phyloP scores from a whole-genome alignment of 2,888 invertebrate species.

The Chrysina gloriosa region DNA sequence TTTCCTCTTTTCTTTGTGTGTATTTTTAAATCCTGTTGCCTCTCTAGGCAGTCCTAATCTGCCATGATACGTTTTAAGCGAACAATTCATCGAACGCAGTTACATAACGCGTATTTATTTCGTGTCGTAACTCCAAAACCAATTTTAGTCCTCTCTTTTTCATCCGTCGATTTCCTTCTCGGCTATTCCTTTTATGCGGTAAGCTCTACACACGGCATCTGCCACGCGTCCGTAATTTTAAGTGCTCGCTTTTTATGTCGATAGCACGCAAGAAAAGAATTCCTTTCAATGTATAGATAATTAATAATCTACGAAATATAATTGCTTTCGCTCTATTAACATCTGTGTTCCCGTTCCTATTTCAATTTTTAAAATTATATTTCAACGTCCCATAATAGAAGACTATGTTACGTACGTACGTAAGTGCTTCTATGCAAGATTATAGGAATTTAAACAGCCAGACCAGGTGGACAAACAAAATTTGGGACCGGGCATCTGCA shows the following conservation, averaged over 20 bases:
- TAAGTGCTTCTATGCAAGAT: constrained; percentile 11
- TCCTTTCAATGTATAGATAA: constrained; percentile 1
- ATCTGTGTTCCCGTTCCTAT: not conserved
- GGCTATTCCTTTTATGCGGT: not conserved
- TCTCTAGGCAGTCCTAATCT: not conserved
- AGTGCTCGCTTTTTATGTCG: constrained; percentile 2
- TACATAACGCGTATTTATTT: not conserved
- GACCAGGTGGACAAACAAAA: constrained; percentile 35
- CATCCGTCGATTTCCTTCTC: not conserved
- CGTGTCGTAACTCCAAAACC: not conserved
- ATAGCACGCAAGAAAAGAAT: not conserved
- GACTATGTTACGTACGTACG: not conserved
- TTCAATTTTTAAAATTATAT: not conserved
- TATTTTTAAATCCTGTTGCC: constrained; percentile 11
- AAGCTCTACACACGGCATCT: constrained; percentile 6
- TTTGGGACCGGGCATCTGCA: constrained; percentile 51
- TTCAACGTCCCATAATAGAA: constrained; percentile 8
- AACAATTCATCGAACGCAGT: constrained; percentile 19
- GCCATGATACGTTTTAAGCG: constrained; percentile 10
- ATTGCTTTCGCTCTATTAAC: not conserved
- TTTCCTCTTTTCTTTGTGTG: constrained; percentile 8
- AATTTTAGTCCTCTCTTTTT: constrained; percentile 5
- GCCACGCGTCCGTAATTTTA: constrained; percentile 28
- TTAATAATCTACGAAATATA: not conserved
- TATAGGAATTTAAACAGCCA: constrained; percentile 10